Conservation (phyloP, 2,888 invertebrate genomes). For the Parascotia fuliginaria region DNA sequence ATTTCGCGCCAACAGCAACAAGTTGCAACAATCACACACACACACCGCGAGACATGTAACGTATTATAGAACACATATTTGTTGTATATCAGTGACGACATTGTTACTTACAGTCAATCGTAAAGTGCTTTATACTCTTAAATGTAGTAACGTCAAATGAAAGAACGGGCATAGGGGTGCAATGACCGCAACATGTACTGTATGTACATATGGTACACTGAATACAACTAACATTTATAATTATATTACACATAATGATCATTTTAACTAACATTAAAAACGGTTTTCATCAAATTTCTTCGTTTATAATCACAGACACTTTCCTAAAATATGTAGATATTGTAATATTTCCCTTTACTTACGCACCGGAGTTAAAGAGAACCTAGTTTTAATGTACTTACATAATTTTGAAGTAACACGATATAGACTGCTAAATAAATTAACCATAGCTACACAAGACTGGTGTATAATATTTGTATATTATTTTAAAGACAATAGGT, state of each 20-base stretch:
- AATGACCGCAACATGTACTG: too few species aligned
- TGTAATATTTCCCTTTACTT: conserved; percentile 67
- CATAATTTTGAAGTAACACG: conserved; percentile 70
- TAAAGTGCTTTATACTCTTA: conserved; percentile 55
- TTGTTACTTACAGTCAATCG: conserved; percentile 37
- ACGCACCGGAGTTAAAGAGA: conserved; percentile 74
- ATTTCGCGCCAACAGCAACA: conserved; percentile 30
- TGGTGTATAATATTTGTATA: conserved; percentile 70
- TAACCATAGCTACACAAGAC: conserved; percentile 78
- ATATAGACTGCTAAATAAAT: conserved; percentile 80
- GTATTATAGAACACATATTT: conserved; percentile 49
- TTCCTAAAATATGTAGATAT: conserved; percentile 80
- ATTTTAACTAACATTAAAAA: conserved; percentile 74
- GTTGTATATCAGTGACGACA: conserved; percentile 46
- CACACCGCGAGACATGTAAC: conserved; percentile 45
- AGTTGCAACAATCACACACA: conserved; percentile 37
- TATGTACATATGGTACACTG: conserved; percentile 39
- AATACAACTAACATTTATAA: conserved; percentile 65
- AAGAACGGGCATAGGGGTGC: conserved; percentile 42
- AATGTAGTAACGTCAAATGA: conserved; percentile 57
- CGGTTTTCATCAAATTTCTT: conserved; percentile 81
- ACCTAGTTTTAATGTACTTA: conserved; percentile 71
- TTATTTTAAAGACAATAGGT: conserved; percentile 77
- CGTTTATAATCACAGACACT: conserved; percentile 86
- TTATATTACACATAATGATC: conserved; percentile 67